Conservation (phyloP, 2,113 vertebrate genomes). For the Trichechus manatus region DNA sequence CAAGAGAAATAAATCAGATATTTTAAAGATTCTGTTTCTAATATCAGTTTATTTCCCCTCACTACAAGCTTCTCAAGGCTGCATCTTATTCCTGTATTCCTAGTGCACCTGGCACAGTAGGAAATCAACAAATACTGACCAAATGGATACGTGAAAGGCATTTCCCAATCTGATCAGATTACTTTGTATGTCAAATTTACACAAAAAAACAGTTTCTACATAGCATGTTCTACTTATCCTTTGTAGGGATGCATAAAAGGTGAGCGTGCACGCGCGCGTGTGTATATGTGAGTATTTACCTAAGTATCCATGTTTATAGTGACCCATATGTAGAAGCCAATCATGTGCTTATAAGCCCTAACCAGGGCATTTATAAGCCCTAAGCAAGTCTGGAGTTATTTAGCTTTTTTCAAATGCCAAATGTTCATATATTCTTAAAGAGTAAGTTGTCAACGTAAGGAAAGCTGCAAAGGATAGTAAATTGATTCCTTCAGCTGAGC, state of each 20-base stretch:
- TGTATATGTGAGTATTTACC: not conserved
- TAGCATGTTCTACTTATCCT: not conserved
- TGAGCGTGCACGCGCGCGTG: not conserved
- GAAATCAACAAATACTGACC: not conserved
- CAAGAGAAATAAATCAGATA: not conserved
- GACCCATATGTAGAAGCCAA: not conserved
- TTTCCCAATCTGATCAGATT: not conserved
- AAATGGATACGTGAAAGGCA: not conserved
- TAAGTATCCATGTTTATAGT: not conserved
- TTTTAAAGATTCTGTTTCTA: slow-evolving; percentile 22
- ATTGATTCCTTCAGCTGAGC: not conserved
- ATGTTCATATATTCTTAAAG: not conserved
- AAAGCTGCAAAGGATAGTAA: not conserved
- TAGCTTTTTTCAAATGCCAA: slow-evolving; percentile 29
- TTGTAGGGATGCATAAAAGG: not conserved
- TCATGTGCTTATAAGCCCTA: not conserved
- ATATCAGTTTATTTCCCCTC: not conserved
- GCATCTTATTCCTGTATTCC: not conserved
- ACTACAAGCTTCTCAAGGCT: not conserved
- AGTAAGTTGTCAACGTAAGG: not conserved
- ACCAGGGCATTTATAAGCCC: not conserved
- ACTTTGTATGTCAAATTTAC: not conserved
- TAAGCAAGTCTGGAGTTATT: not conserved
- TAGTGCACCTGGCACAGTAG: not conserved
- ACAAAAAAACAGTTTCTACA: not conserved